Evolutionary conservation across 2,113 vertebrate species (phyloP).

Genomic region (Crotalus helleri): DNA sequence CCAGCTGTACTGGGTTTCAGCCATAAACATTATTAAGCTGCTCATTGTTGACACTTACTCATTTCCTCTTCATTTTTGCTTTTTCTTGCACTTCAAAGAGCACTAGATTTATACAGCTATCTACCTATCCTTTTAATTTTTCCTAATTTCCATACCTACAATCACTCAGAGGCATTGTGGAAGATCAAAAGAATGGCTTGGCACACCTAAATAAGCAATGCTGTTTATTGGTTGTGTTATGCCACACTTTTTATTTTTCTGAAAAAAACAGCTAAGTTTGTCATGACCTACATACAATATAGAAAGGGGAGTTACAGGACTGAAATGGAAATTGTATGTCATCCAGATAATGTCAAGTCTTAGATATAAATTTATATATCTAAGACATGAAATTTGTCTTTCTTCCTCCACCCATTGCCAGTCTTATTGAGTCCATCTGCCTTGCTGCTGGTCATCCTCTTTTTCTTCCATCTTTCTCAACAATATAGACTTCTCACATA

Average conservation of each 20-base stretch:
- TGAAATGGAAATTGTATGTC: neutral
- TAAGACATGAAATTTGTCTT: neutral
- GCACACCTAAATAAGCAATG: neutral
- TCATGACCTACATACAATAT: neutral
- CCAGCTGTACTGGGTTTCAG: neutral
- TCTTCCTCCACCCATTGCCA: neutral
- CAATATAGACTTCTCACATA: neutral
- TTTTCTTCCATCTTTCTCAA: neutral
- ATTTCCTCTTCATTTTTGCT: neutral
- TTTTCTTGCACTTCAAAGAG: neutral
- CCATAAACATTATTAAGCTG: neutral
- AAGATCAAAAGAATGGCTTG: neutral
- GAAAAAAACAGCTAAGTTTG: neutral
- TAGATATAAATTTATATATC: neutral
- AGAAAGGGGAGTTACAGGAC: neutral
- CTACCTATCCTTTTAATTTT: neutral
- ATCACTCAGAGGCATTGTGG: neutral
- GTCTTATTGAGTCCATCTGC: neutral
- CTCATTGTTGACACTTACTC: neutral
- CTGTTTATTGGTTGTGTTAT: neutral
- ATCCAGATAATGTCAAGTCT: neutral
- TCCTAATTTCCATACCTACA: neutral
- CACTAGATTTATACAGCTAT: neutral
- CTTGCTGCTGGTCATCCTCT: neutral
- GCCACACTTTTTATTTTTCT: neutral